Evolutionary conservation across 2,797 vertebrate genomes (phyloP), one percentile per base, ranked within the genome.

Genomic region (Sorex maritimensis): DNA sequence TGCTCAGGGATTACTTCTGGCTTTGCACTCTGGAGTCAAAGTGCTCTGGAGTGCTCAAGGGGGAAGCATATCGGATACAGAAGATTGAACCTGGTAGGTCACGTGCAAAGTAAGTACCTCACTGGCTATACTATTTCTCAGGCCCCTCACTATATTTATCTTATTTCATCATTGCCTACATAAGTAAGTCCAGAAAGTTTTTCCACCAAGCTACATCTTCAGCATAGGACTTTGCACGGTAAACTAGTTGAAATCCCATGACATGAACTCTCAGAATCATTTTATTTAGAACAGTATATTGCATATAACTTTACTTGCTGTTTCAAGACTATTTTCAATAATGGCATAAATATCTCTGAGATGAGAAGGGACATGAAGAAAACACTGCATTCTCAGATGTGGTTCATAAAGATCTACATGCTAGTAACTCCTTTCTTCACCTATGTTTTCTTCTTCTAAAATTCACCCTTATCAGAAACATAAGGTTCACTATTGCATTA

Each of bases 271-370:
- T 92, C 34, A 58, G 71, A 61, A 24, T 65, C 61, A 71, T 23
- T n/a, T 46, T 58, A 65, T 79, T 82, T 82, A 67, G 15, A 58
- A 83, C n/a, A 12, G 15, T 85, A 52, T 73, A 90, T 83, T 86
- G 46, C 38, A 69, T 13, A 71, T 12, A 74, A 46, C 7, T 41
- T 77, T 71, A 19, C 23, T 85, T 88, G 73, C 8, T 77, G 4
- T 77, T 87, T 69, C 6, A 65, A 81, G 13, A 73, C 58, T 71
- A 84, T 69, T 93, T 92, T 91, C 83, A 85, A 13, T 71, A 94
- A 77, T 58, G 38, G 49, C 41, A 55, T 63, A 80, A 86, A 6
- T 78, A 67, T 30, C 24, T 89, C 49, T 84, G 58, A 77, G 52
- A 78, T 19, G 1, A 86, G 38, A 44, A 12, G n/a, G 21, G 81